Base-by-base conservation (phyloP, 2,113 vertebrate species). In the Percopsis transmontana region DNA sequence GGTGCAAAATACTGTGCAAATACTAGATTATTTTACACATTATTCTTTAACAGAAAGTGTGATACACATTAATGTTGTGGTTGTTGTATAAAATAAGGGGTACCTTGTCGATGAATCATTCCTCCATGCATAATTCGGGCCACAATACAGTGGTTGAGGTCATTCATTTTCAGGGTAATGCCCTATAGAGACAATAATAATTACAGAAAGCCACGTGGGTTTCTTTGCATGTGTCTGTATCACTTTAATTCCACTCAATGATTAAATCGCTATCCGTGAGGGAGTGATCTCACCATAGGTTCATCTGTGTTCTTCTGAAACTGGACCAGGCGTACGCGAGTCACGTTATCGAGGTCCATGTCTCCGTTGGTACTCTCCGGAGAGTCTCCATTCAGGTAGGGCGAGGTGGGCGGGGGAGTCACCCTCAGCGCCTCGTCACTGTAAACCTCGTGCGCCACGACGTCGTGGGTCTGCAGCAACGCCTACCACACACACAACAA, bases 281-380 rank as follows among this genome's bases (percentile, higher is more conserved):
- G n/a, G n/a, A n/a, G n/a, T n/a, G n/a, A n/a, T n/a, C n/a, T n/a
- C 61, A 93, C 97, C 97, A 99, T 99, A 58, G 97, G 97, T 77
- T 99, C 97, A 50, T 99, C 97, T 0, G 97, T 99, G 89, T 99
- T 99, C 91, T 99, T 99, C 92, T 99, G 97, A 82, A 99, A 99
- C 89, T 99, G 97, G 45, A 99, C 97, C 81, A 99, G 93, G 1
- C 97, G 94, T 9, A 99, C 97, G 39, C 97, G 91, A 53, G 97
- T 99, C 53, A 99, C 97, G 2, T 98, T 99, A 87, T 99, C 97
- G 93, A 99, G 94, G 76, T 99, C 97, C 96, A 99, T 98, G 88
- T 99, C 97, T 23, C 96, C 97, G 73, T 95, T 97, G 72, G 94
- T 93, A 69, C 97, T 99, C 90, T 98, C 97, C 0, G 97, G 97